Base-by-base conservation (phyloP, 2,888 invertebrate genomes). In the Sesamia inferens region DNA sequence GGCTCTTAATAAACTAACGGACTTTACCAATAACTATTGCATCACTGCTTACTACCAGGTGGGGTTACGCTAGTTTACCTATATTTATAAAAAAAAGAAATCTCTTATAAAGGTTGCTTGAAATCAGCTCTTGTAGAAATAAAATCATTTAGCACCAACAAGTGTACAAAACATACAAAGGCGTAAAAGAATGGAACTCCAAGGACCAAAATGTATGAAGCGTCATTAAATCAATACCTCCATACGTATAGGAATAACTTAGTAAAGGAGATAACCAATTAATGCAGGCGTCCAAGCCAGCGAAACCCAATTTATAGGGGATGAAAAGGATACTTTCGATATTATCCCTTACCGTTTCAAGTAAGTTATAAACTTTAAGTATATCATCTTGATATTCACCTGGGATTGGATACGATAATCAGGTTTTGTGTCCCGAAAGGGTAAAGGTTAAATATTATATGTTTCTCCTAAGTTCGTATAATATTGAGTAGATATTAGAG, bases 361-460 rank as follows among this genome's bases (percentile, higher is more conserved):
- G 71, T 66, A 71, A 59, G 61, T 68, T 64, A 64, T 61, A 73
- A 73, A 78, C 64, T 47, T 73, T 54, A 22, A 55, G 63, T 14
- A 48, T 57, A 44, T 65, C 65, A 68, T 74, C 58, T 79, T 68
- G 78, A 78, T 65, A 55, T 78, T 73, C 65, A 73, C 59, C 24
- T 68, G 66, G 47, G 66, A 71, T 67, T 67, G n/a, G 31, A 51
- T 61, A 51, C 19, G 59, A 44, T 55, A 62, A n/a, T 61, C 19
- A 64, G 16, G 31, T 57, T 24, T 42, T 39, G 14, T 51, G 16
- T 39, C 47, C 24, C 0, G 10, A n/a, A 77, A 71, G 58, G 24
- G 44, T 6, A 59, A 24, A 64, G 58, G 31, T 54, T 55, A 67
- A 71, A 72, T 68, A 68, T 64, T 42, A 44, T 31, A 55, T 42